phyloP scores from a whole-genome alignment of 2,888 invertebrate species.

The Lithodes maja region DNA sequence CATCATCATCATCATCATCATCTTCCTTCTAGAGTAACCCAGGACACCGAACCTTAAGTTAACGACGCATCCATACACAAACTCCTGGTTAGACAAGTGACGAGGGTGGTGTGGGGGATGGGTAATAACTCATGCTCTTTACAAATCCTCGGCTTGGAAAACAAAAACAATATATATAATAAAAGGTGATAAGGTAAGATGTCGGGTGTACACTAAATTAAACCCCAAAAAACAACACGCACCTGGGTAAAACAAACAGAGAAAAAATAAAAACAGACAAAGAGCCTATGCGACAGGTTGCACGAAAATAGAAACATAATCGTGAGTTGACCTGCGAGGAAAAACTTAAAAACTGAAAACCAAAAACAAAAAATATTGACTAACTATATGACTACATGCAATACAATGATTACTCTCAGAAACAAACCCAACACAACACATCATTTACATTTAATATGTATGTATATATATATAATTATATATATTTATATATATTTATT shows the following conservation, averaged over 20 bases:
- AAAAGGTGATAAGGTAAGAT: constrained; percentile 52
- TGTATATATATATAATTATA: constrained; percentile 51
- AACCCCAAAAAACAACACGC: constrained; percentile 45
- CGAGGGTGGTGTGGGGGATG: not conserved
- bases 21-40: constrained; percentile 40
- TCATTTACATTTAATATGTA: constrained; percentile 61
- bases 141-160: constrained; percentile 9
- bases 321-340: constrained; percentile 12
- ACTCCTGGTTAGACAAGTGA: constrained; percentile 14
- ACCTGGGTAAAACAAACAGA: constrained; percentile 30
- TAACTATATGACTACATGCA: constrained; percentile 62
- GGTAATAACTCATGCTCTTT: not conserved
- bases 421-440: constrained; percentile 69
- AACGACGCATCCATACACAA: constrained; percentile 15
- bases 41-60: constrained; percentile 60
- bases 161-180: not conserved
- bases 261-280: constrained; percentile 17
- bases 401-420: constrained; percentile 58
- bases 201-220: constrained; percentile 52
- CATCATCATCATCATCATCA: too few species aligned
- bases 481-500: constrained; percentile 34
- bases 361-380: constrained; percentile 56
- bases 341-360: constrained; percentile 51
- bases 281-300: constrained; percentile 47
- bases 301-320: constrained; percentile 39